Evolutionary conservation across 2,888 invertebrate genomes (phyloP).

Genomic region (Phorcus lineatus): DNA sequence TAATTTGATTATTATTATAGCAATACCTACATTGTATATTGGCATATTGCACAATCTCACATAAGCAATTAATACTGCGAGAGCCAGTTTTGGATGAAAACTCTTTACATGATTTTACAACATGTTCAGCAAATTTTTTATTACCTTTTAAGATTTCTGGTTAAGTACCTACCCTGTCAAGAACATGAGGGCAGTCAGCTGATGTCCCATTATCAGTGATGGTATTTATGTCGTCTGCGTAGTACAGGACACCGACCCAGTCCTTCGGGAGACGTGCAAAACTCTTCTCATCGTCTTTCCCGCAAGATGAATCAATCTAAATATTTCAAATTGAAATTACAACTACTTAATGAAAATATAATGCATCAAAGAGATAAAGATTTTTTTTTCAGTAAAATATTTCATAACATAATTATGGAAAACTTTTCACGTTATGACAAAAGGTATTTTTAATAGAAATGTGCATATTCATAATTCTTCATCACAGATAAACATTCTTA

Average conservation of each 20-base stretch:
- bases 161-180: constrained; percentile 56
- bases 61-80: too few species aligned
- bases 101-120: too few species aligned
- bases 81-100: too few species aligned
- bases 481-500: too few species aligned
- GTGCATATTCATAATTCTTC: too few species aligned
- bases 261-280: constrained; percentile 61
- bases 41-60: too few species aligned
- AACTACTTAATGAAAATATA: not conserved
- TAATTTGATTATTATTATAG: too few species aligned
- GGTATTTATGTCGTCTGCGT: constrained; percentile 44
- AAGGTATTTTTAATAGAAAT: too few species aligned
- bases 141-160: not conserved
- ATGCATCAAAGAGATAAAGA: not conserved
- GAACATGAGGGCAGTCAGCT: constrained; percentile 57
- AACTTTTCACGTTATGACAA: too few species aligned
- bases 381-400: not conserved
- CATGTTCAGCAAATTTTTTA: not conserved
- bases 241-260: constrained; percentile 66
- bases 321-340: constrained; percentile 9
- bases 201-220: constrained; percentile 41
- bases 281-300: constrained; percentile 50
- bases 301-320: constrained; percentile 52
- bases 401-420: not conserved
- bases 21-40: too few species aligned